Base-by-base conservation (phyloP, 2,113 vertebrate species). In the Mobula birostris region DNA sequence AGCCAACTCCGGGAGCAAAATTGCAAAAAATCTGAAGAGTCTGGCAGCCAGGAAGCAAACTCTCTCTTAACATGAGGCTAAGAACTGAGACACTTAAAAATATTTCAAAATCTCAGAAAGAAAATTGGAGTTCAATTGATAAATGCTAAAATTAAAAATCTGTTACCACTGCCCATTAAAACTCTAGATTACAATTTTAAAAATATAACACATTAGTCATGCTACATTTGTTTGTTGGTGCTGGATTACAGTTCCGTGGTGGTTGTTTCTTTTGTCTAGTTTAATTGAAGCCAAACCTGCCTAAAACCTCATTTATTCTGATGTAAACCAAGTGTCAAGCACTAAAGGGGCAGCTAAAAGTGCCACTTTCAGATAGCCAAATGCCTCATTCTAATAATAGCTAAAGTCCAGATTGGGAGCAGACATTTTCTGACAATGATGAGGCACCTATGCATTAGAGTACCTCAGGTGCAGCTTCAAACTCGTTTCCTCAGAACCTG, bases 261-360 rank as follows among this genome's bases (percentile, higher is more conserved):
- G 98, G 98, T 97, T 98, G 98, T 96, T 98, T 95, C 97, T 96
- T 98, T 98, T 98, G 97, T 98, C 97, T 96, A 96, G 96, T 95
- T 96, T 97, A 97, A 96, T 95, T 82, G 96, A 96, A 97, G 96
- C 96, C 97, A 98, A 98, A 97, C 96, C 96, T 96, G 97, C 96
- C 97, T 98, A 98, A 98, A 98, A 98, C 98, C 98, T 98, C 97
- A 98, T 98, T 98, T 97, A 98, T 98, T 97, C 97, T 98, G 96
- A 96, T 95, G 96, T 95, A 97, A 98, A 96, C 97, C 97, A 97
- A 98, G 97, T 97, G 97, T 97, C 97, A 97, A 97, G 96, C 97
- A 97, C 97, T 98, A 96, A 96, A 97, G 96, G 96, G 97, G 97
- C 96, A 96, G 97, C 97, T 98, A 97, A 98, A 98, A 98, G 97